Conservation (phyloP, 2,888 invertebrate genomes). For the Apamea epomidion region DNA sequence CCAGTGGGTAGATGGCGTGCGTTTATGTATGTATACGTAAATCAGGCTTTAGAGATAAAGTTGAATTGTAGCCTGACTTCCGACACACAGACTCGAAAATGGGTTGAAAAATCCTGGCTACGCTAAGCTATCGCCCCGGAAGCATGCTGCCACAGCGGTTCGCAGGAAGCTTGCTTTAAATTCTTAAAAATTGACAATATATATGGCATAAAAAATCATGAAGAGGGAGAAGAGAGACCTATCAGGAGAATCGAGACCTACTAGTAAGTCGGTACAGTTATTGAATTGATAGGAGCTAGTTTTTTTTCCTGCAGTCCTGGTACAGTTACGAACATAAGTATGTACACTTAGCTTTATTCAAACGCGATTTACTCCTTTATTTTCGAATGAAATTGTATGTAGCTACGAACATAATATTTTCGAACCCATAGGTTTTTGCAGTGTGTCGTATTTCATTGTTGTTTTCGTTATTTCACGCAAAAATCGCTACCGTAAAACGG, state of each 20-base stretch:
- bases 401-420: too few relatives aligned
- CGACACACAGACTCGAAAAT: not conserved
- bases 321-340: too few relatives aligned
- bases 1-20: not conserved
- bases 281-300: not conserved
- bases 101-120: not conserved
- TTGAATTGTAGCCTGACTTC: not conserved
- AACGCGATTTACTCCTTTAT: too few relatives aligned
- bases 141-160: not conserved
- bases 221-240: not conserved
- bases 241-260: not conserved
- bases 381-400: too few relatives aligned
- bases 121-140: not conserved
- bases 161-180: not conserved
- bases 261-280: not conserved
- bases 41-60: not conserved
- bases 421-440: too few relatives aligned
- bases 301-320: not conserved
- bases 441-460: too few relatives aligned
- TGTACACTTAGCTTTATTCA: too few relatives aligned
- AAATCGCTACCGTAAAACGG: too few relatives aligned
- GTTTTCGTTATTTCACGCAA: too few relatives aligned
- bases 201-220: not conserved
- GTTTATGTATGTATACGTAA: not conserved
- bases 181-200: conserved; percentile 1